Evolutionary conservation across 2,113 vertebrate species (phyloP).

Genomic region (Phaetusa simplex): DNA sequence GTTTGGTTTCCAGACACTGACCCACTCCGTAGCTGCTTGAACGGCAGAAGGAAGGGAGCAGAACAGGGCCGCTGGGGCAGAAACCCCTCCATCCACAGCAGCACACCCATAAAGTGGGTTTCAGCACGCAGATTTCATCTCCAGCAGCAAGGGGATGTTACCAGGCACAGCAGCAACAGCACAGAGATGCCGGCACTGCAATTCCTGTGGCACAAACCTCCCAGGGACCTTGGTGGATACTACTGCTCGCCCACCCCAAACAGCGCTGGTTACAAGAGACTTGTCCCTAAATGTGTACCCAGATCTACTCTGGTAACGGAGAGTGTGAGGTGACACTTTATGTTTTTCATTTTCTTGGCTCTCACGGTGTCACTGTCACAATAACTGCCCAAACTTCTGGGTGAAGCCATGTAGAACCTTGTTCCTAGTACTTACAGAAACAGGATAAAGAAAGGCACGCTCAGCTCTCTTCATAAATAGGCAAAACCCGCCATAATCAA

Average conservation of each 20-base stretch:
- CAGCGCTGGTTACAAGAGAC: background rate
- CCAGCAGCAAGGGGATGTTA: background rate
- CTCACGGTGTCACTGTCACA: fast-evolving
- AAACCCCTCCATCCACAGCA: background rate
- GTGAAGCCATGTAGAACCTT: background rate
- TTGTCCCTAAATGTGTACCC: fast-evolving
- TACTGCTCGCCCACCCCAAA: background rate
- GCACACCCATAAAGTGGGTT: background rate
- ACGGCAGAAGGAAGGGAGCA: fast-evolving
- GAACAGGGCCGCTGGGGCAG: background rate
- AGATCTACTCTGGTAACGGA: background rate
- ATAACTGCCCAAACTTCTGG: background rate
- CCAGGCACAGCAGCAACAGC: fast-evolving
- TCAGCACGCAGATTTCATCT: background rate
- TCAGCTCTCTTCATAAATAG: background rate
- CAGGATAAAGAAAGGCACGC: background rate
- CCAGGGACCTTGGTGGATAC: background rate
- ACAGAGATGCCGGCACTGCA: background rate
- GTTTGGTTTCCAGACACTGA: background rate
- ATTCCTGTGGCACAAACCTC: background rate
- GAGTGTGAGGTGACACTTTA: fast-evolving
- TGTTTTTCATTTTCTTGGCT: background rate
- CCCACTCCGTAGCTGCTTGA: fast-evolving
- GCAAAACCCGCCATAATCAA: background rate
- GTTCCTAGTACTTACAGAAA: background rate